Conservation (phyloP, 2,113 vertebrate species). For the Callipepla squamata region DNA sequence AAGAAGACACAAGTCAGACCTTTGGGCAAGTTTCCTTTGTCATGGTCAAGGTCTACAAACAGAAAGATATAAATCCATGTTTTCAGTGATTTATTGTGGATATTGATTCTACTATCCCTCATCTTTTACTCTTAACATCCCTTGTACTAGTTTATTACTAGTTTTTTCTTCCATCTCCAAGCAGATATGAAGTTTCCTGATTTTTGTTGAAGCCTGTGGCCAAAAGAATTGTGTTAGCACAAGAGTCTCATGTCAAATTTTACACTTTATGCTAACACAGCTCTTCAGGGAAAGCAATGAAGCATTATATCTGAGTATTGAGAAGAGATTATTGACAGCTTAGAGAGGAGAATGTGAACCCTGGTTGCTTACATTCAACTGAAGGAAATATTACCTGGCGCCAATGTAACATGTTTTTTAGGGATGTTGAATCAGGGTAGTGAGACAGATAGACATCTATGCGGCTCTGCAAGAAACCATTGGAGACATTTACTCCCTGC, state of each 20-base stretch:
- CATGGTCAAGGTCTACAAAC: background rate
- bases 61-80: background rate
- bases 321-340: background rate
- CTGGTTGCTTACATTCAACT: background rate
- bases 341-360: background rate
- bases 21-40: background rate
- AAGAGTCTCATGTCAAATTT: background rate
- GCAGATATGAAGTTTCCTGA: background rate
- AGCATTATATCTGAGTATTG: background rate
- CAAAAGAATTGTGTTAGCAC: background rate
- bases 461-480: conserved; percentile 77
- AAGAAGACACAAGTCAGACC: rapidly evolving
- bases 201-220: background rate
- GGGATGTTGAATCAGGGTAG: conserved; percentile 86
- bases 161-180: background rate
- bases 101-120: background rate
- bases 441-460: conserved; percentile 83
- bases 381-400: conserved; percentile 78
- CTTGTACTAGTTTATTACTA: background rate
- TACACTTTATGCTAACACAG: background rate
- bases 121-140: background rate
- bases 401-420: conserved; percentile 89
- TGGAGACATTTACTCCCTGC: background rate
- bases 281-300: background rate
- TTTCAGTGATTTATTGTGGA: background rate